These are phyloP conservation scores for Caradrina clavipalpis DNA, from an alignment of 2,888 invertebrate species.

Conservation along the genomic window DNA sequence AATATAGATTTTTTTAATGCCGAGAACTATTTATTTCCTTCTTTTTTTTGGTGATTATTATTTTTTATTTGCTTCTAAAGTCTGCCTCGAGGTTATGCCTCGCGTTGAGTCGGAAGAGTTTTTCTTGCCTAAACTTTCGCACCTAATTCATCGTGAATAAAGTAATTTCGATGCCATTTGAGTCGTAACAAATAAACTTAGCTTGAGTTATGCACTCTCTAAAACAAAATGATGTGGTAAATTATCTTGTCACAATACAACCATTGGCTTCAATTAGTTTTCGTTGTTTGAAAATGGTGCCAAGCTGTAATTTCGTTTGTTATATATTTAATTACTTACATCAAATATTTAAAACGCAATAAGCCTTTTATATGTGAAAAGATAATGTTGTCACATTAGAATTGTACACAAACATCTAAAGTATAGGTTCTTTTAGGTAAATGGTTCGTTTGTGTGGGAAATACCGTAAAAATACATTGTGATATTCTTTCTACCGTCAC, in stretches of 20 bases:
- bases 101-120: conserved; percentile 13
- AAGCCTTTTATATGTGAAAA: conserved; percentile 59
- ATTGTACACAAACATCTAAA: conserved; percentile 63
- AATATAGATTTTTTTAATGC: not conserved
- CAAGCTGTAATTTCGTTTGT: conserved; percentile 63
- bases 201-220: conserved; percentile 75
- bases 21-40: not conserved
- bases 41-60: not conserved
- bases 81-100: conserved; percentile 29
- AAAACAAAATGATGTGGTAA: conserved; percentile 63
- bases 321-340: conserved; percentile 49
- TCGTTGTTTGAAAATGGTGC: conserved; percentile 64
- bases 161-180: conserved; percentile 38
- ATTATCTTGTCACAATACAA: conserved; percentile 60
- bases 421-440: conserved; percentile 54
- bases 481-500: conserved; percentile 27
- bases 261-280: conserved; percentile 58
- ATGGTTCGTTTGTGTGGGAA: not conserved
- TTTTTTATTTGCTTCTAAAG: not conserved
- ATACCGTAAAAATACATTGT: not conserved
- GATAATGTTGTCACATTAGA: conserved; percentile 68
- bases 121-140: conserved; percentile 26
- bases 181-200: conserved; percentile 62
- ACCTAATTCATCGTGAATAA: conserved; percentile 54
- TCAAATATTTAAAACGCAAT: conserved; percentile 51